Conservation (phyloP, 1,140 invertebrate species). For the Trissolcus basalis region DNA sequence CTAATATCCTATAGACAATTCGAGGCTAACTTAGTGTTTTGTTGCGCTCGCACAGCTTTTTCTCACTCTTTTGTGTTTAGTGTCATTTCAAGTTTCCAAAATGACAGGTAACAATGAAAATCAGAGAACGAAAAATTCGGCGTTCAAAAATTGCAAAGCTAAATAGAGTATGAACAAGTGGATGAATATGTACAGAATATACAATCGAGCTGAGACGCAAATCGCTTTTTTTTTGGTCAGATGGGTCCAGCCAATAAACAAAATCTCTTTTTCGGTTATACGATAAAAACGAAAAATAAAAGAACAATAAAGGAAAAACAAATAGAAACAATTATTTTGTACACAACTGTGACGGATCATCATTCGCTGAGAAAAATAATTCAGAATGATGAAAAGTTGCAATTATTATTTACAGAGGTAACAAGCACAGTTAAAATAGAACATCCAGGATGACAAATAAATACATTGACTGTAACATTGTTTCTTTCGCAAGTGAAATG, state of each 20-base stretch:
- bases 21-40: conserved; percentile 67
- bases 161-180: too few species aligned
- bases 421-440: too few species aligned
- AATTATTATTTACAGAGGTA: neutral
- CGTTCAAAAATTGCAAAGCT: too few species aligned
- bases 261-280: too few species aligned
- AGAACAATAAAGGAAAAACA: too few species aligned
- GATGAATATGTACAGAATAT: conserved; percentile 39
- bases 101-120: conserved; percentile 18
- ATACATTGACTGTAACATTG: conserved; percentile 27
- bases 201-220: neutral
- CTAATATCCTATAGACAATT: conserved; percentile 62
- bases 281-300: too few species aligned
- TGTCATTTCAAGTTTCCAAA: conserved; percentile 30
- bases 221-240: too few species aligned
- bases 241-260: too few species aligned
- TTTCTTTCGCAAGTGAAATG: conserved; percentile 36
- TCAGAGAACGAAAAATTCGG: conserved; percentile 4
- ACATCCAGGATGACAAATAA: conserved; percentile 16
- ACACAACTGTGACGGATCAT: too few species aligned
- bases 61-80: conserved; percentile 67
- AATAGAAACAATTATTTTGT: too few species aligned
- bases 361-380: conserved; percentile 19
- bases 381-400: conserved; percentile 19
- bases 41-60: conserved; percentile 70